A percentile compares a stretch with the other conserved stretches of the same genome.
These are phyloP conservation scores for Dioctria rufipes DNA, from an alignment of 2,888 invertebrate species.

Conservation along the genomic window DNA sequence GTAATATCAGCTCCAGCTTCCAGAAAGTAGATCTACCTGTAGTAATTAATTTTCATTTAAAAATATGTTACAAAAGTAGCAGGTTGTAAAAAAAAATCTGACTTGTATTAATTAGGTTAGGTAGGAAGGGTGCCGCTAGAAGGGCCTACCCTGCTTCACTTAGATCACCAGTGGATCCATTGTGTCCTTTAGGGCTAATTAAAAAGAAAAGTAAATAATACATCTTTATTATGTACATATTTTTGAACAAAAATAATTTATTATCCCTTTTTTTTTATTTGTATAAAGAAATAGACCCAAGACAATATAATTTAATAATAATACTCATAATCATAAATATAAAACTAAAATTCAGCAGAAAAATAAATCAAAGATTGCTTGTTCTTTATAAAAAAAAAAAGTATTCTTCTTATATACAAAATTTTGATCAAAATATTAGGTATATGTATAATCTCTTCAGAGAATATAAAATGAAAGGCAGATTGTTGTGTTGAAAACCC, in stretches of 20 bases:
- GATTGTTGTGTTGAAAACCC: slow-evolving; percentile 11
- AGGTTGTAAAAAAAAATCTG: too few relatives aligned
- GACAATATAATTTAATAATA: slow-evolving; percentile 33
- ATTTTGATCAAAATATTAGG: neutral
- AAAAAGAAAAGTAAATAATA: too few relatives aligned
- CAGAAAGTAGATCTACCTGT: slow-evolving; percentile 74
- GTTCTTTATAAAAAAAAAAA: neutral
- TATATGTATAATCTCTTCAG: slow-evolving; percentile 5
- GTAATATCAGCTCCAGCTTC: slow-evolving; percentile 75
- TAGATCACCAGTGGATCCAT: too few relatives aligned
- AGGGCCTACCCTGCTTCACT: too few relatives aligned
- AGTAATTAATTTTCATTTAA: slow-evolving; percentile 53
- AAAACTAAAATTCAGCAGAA: slow-evolving; percentile 45
- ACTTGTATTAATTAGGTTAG: too few relatives aligned
- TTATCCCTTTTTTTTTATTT: slow-evolving; percentile 24
- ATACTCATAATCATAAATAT: slow-evolving; percentile 36
- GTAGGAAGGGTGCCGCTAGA: too few relatives aligned
- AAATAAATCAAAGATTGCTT: slow-evolving; percentile 14
- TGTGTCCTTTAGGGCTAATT: too few relatives aligned
- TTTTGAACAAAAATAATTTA: slow-evolving; percentile 51
- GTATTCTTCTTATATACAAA: slow-evolving; percentile 1
- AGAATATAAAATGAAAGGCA: slow-evolving; percentile 19
- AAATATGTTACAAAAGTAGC: neutral
- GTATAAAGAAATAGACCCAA: slow-evolving; percentile 45
- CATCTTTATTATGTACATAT: neutral